phyloP scores from a whole-genome alignment of 1,140 invertebrate genomes.

The Hormaphis cornu region DNA sequence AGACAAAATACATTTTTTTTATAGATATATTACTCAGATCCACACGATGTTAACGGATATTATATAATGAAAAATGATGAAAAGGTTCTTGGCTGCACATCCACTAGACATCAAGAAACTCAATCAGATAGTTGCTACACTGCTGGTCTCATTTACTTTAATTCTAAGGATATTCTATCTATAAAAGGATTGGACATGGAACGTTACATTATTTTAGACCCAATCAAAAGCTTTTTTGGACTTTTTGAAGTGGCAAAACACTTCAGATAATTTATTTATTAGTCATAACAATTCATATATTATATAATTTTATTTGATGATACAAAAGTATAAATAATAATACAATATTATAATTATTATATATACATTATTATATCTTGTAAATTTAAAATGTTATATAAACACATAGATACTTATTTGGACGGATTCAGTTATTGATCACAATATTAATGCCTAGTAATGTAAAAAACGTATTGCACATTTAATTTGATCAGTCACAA shows the following conservation, averaged over 20 bases:
- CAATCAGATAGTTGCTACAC: slow-evolving; percentile 43
- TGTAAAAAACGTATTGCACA: too few species aligned
- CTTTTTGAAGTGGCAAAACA: slow-evolving; percentile 37
- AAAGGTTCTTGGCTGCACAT: slow-evolving; percentile 41
- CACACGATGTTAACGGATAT: slow-evolving; percentile 41
- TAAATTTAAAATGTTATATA: background rate
- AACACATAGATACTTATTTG: background rate
- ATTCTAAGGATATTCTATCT: slow-evolving; percentile 40
- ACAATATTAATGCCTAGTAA: too few species aligned
- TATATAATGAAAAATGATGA: slow-evolving; percentile 40
- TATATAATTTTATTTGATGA: slow-evolving; percentile 7
- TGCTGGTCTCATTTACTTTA: slow-evolving; percentile 39
- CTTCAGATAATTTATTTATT: background rate
- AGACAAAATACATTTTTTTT: background rate
- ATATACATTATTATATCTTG: background rate
- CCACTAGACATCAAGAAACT: slow-evolving; percentile 31
- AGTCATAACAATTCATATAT: background rate
- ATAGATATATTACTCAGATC: slow-evolving; percentile 42
- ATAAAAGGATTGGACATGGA: slow-evolving; percentile 42
- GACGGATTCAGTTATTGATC: background rate
- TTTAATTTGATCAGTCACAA: too few species aligned
- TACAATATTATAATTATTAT: background rate
- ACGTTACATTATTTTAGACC: slow-evolving; percentile 42
- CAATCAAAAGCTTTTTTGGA: slow-evolving; percentile 44
- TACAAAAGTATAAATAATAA: too few species aligned